Percentiles rank a stretch among this genome's conserved stretches.
These are phyloP conservation scores for Solenopsis fugax DNA, from an alignment of 1,140 invertebrate genomes.

Conservation along the genomic window DNA sequence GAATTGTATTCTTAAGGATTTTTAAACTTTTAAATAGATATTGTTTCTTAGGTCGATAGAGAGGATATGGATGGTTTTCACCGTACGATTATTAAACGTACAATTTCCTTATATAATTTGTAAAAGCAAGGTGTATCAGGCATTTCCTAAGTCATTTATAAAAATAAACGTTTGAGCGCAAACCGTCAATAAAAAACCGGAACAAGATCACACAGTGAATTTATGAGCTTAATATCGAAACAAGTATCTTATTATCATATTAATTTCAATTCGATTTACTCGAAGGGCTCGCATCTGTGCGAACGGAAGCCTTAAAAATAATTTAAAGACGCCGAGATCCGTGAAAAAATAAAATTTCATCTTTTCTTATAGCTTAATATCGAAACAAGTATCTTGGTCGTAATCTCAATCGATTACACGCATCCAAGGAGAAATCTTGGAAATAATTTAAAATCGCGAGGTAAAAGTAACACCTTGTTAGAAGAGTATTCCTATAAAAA, in stretches of 20 bases:
- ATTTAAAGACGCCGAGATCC: conserved; percentile 21
- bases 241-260: conserved; percentile 22
- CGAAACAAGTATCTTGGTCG: conserved; percentile 46
- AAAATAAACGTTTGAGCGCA: conserved; percentile 54
- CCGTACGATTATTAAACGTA: conserved; percentile 44
- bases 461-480: neutral
- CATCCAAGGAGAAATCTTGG: conserved; percentile 41
- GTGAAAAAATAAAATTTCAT: conserved; percentile 52
- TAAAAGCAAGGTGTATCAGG: conserved; percentile 33
- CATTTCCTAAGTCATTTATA: conserved; percentile 48
- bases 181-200: conserved; percentile 11
- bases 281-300: conserved; percentile 39
- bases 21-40: conserved; percentile 30
- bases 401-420: conserved; percentile 46
- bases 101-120: conserved; percentile 40
- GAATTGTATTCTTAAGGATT: conserved; percentile 22
- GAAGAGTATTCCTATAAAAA: conserved; percentile 47
- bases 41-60: conserved; percentile 59
- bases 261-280: conserved; percentile 40
- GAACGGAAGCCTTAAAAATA: conserved; percentile 53
- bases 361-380: conserved; percentile 53
- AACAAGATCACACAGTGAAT: conserved; percentile 24
- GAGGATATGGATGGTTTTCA: conserved; percentile 53
- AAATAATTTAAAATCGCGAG: conserved; percentile 39
- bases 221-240: conserved; percentile 41